phyloP scores from a whole-genome alignment of 2,888 invertebrate genomes.

The Tenthredo notha region DNA sequence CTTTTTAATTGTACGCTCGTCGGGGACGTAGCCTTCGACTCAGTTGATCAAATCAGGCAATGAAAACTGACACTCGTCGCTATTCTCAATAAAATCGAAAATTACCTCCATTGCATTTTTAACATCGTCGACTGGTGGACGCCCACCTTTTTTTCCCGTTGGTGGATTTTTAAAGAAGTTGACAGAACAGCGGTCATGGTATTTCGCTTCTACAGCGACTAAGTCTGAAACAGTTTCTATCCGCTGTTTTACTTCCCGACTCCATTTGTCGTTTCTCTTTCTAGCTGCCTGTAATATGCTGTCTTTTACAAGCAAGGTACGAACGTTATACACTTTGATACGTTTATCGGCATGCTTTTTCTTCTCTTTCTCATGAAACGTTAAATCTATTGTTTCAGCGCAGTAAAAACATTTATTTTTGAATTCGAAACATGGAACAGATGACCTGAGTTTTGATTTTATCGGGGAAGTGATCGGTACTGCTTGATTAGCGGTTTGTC shows the following conservation, averaged over 20 bases:
- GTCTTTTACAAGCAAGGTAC: background rate
- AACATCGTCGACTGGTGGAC: slow-evolving; percentile 39
- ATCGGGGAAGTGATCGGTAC: background rate
- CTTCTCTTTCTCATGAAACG: background rate
- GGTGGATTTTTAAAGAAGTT: background rate
- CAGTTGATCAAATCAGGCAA: slow-evolving; percentile 39
- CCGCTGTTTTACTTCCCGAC: slow-evolving; percentile 42
- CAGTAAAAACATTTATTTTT: slow-evolving; percentile 15
- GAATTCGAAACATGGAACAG: background rate
- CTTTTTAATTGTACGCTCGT: slow-evolving; percentile 26
- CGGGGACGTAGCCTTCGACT: slow-evolving; percentile 45
- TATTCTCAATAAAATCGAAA: slow-evolving; percentile 34
- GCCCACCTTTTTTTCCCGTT: slow-evolving; percentile 42
- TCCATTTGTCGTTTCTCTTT: slow-evolving; percentile 42
- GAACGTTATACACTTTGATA: background rate
- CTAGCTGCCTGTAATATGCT: background rate
- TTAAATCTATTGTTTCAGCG: background rate
- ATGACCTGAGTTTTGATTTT: background rate
- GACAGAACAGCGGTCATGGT: slow-evolving; percentile 30
- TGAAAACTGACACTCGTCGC: slow-evolving; percentile 49
- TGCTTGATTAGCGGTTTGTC: background rate
- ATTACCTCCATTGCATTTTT: slow-evolving; percentile 48
- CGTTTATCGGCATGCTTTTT: background rate
- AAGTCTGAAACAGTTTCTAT: slow-evolving; percentile 16
- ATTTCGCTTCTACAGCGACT: slow-evolving; percentile 49